These are phyloP conservation scores for Vulpes ferrilata DNA, from an alignment of 2,113 vertebrate genomes.

Conservation along the genomic window DNA sequence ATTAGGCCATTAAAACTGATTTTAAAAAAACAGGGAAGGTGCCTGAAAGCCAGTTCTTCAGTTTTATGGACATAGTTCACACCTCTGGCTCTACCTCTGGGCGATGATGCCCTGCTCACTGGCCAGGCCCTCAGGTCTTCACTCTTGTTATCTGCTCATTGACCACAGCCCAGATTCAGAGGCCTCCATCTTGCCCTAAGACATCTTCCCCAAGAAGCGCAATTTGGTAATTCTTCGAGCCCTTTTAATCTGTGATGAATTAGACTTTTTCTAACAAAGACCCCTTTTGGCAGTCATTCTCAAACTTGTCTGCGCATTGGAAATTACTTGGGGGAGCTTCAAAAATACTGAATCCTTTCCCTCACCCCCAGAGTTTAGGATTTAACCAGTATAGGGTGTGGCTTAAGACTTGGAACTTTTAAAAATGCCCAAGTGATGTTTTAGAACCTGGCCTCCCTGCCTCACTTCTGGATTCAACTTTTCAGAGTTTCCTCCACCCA, in stretches of 20 bases:
- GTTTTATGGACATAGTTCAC: neutral
- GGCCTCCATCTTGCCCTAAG: neutral
- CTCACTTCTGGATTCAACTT: neutral
- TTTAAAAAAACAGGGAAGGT: neutral
- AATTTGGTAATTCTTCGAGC: neutral
- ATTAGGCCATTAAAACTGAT: neutral
- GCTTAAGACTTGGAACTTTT: neutral
- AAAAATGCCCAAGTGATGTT: neutral
- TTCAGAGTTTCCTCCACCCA: neutral
- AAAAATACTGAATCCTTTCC: neutral
- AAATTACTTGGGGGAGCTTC: neutral
- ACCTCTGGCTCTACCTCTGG: neutral
- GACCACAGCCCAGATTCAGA: neutral
- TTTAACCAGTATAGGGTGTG: neutral
- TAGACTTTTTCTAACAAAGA: neutral
- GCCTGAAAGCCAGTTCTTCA: neutral
- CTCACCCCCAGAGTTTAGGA: neutral
- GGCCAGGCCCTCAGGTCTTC: neutral
- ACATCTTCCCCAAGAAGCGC: neutral
- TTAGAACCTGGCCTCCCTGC: neutral
- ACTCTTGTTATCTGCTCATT: neutral
- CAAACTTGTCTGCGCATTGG: neutral
- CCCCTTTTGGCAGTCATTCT: neutral
- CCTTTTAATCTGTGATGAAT: neutral
- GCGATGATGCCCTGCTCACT: neutral